Evolutionary conservation across 1,140 invertebrate species (phyloP).

Genomic region (Lepidotrigona ventralis): DNA sequence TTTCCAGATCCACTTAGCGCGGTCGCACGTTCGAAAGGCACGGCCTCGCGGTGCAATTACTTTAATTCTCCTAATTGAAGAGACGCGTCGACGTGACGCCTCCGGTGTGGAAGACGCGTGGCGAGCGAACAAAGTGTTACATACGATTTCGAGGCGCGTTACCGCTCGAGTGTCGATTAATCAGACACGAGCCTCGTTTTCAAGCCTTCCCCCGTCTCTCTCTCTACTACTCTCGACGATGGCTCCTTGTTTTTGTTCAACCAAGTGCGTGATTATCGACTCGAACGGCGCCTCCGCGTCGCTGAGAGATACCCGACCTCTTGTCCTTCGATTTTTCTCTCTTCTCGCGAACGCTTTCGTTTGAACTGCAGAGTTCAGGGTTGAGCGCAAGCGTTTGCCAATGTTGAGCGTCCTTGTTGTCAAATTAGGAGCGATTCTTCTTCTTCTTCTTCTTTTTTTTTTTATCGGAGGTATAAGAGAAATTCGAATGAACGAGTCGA

Average conservation of each 20-base stretch:
- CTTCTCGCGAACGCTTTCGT: background rate
- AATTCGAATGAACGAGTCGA: background rate
- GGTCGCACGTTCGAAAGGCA: conserved; percentile 1
- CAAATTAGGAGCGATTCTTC: background rate
- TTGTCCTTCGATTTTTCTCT: background rate
- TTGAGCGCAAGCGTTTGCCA: background rate
- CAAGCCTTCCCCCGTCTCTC: background rate
- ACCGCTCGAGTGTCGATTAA: conserved; percentile 7
- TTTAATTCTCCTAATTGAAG: conserved; percentile 52
- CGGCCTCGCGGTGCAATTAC: conserved; percentile 21
- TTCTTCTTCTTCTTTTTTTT: background rate
- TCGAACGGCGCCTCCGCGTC: conserved; percentile 24
- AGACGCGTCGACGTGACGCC: conserved; percentile 41
- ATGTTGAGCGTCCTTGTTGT: background rate
- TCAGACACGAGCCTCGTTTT: conserved; percentile 1
- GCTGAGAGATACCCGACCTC: background rate
- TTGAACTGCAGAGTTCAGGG: background rate
- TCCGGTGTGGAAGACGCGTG: conserved; percentile 15
- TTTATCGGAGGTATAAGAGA: background rate
- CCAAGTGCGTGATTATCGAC: conserved; percentile 22
- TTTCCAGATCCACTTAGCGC: too few relatives aligned
- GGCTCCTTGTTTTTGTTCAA: conserved; percentile 7
- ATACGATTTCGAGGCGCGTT: conserved; percentile 15
- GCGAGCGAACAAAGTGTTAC: conserved; percentile 17
- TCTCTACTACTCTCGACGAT: background rate